A percentile compares a stretch with the other conserved stretches of the same genome.
Evolutionary conservation across 2,797 vertebrate species (phyloP).

Genomic region (Neosilurus mollespiculum): DNA sequence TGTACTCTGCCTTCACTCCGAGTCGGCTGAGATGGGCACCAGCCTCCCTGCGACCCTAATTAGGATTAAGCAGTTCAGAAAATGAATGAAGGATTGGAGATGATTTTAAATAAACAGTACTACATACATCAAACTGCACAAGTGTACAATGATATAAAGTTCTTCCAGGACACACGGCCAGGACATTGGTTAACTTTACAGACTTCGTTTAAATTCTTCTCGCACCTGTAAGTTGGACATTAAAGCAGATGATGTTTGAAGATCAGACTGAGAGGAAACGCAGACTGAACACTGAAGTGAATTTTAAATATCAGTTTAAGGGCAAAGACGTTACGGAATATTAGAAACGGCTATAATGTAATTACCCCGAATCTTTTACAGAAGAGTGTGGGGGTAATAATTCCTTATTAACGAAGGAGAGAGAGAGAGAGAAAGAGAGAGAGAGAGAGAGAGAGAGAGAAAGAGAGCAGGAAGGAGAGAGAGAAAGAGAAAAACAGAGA

Average conservation of each 20-base stretch:
- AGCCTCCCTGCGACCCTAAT: no score
- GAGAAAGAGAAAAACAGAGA: neutral
- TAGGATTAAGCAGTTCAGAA: no score
- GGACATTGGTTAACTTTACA: neutral
- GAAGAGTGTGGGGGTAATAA: neutral
- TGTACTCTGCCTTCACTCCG: no score
- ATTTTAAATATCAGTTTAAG: slow-evolving; percentile 21
- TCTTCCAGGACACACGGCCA: neutral
- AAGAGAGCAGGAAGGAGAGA: neutral
- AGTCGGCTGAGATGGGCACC: no score
- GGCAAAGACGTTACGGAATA: neutral
- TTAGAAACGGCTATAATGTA: slow-evolving; percentile 7
- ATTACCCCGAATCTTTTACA: slow-evolving; percentile 5
- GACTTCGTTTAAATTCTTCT: slow-evolving; percentile 4
- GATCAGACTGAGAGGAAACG: neutral
- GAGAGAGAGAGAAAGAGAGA: neutral
- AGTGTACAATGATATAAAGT: no score
- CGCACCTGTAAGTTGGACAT: neutral
- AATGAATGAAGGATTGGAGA: no score
- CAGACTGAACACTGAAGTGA: slow-evolving; percentile 1
- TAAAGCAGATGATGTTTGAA: neutral
- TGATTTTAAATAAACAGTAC: no score
- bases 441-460: neutral
- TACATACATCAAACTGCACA: no score
- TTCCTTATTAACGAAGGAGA: neutral